These are phyloP conservation scores for Muscicapa comitata DNA, from an alignment of 2,797 vertebrate species.

Conservation along the genomic window DNA sequence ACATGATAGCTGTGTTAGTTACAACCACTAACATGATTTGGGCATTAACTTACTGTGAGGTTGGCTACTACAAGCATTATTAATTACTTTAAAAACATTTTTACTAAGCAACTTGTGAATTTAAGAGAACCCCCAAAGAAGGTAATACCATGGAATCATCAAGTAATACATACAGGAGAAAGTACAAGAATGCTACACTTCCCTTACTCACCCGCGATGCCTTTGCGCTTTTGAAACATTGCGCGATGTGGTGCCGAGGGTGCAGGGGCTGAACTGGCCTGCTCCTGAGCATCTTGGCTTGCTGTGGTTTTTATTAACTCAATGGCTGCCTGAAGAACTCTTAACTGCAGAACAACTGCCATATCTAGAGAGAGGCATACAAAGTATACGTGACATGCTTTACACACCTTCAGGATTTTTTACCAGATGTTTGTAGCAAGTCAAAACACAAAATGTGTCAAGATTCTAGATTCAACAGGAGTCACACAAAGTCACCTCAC, in stretches of 20 bases:
- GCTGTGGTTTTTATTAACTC: slow-evolving; percentile 93
- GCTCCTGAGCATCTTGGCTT: slow-evolving; percentile 84
- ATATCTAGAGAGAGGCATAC: slow-evolving; percentile 79
- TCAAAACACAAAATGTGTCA: background rate
- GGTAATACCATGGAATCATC: background rate
- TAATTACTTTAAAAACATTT: background rate
- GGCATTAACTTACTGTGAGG: background rate
- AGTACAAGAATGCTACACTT: background rate
- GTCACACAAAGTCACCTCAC: background rate
- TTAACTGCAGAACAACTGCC: slow-evolving; percentile 91
- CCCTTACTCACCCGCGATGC: slow-evolving; percentile 85
- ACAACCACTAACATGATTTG: background rate
- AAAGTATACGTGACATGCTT: background rate
- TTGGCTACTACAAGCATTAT: background rate
- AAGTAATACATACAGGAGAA: background rate
- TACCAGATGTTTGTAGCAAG: background rate
- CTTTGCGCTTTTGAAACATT: slow-evolving; percentile 87
- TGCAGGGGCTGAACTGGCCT: slow-evolving; percentile 68
- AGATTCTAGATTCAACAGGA: background rate
- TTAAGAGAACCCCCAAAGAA: background rate
- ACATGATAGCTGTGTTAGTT: background rate
- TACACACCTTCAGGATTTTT: background rate
- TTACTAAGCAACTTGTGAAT: background rate
- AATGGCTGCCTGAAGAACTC: slow-evolving; percentile 91
- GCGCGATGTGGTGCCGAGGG: slow-evolving; percentile 75